These are phyloP conservation scores for Cavia porcellus DNA, from an alignment of 2,113 vertebrate species.

Conservation along the genomic window DNA sequence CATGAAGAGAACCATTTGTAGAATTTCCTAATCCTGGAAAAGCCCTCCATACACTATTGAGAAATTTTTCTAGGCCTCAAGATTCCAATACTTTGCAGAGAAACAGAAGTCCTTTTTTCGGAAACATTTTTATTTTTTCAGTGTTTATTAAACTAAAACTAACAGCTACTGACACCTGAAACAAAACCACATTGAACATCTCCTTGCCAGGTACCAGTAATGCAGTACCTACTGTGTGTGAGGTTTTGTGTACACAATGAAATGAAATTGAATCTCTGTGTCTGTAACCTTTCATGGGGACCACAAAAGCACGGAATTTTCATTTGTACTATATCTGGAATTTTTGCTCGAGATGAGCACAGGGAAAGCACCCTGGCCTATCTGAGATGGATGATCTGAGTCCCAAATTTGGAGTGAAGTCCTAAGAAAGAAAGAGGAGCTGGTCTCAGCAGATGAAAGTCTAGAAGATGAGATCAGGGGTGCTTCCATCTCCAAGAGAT, in stretches of 20 bases:
- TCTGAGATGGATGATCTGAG: neutral
- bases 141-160: conserved; percentile 17
- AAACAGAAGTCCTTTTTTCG: neutral
- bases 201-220: neutral
- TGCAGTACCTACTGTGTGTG: neutral
- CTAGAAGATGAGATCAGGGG: neutral
- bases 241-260: neutral
- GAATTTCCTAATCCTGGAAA: neutral
- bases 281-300: neutral
- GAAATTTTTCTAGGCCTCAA: neutral
- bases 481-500: neutral
- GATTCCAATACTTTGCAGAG: neutral
- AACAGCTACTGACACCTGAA: neutral
- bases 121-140: neutral
- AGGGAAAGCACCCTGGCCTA: neutral
- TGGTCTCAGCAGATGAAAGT: neutral
- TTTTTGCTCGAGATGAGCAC: neutral
- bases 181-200: neutral
- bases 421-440: neutral
- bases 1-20: neutral
- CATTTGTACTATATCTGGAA: neutral
- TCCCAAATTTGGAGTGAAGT: neutral
- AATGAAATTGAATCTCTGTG: neutral
- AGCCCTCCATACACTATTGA: neutral
- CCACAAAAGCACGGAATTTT: neutral